Evolutionary conservation across 2,113 vertebrate genomes (phyloP).

Genomic region (Ammodytes dubius): DNA sequence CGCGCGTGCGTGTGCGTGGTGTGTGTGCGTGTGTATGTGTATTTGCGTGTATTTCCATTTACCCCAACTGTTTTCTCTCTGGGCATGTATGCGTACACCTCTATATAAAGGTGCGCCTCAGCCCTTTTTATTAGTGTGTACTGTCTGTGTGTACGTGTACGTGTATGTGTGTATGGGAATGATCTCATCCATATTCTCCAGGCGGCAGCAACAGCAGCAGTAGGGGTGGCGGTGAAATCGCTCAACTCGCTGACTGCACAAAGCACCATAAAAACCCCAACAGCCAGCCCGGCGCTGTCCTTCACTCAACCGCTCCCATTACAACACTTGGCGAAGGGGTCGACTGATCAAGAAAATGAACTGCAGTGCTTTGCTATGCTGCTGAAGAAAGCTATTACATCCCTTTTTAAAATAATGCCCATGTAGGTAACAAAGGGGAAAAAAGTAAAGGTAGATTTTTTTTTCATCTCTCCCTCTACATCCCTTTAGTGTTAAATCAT

Average conservation of each 20-base stretch:
- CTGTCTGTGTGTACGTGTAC: conserved; percentile 16
- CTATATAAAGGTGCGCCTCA: conserved; percentile 27
- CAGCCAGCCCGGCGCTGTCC: conserved; percentile 54
- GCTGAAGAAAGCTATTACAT: background rate
- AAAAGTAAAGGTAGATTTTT: background rate
- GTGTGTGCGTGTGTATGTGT: background rate
- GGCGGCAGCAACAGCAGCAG: conserved; percentile 14
- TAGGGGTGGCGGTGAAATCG: conserved; percentile 18
- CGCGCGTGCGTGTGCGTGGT: background rate
- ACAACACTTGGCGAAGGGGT: conserved; percentile 46
- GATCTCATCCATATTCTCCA: conserved; percentile 78
- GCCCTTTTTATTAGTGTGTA: conserved; percentile 29
- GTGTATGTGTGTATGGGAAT: conserved; percentile 42
- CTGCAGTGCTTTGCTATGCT: conserved; percentile 17
- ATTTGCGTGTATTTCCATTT: background rate
- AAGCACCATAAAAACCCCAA: conserved; percentile 60
- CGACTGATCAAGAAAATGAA: conserved; percentile 66
- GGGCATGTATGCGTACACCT: background rate
- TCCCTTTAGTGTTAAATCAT: conserved; percentile 33
- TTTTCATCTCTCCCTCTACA: conserved; percentile 7
- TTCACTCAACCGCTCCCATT: conserved; percentile 68
- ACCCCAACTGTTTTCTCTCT: conserved; percentile 1
- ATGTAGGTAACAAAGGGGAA: conserved; percentile 21
- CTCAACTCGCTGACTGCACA: conserved; percentile 67
- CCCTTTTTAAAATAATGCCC: conserved; percentile 32